Conservation (phyloP, 2,797 vertebrate genomes). For the Danio albolineatus region DNA sequence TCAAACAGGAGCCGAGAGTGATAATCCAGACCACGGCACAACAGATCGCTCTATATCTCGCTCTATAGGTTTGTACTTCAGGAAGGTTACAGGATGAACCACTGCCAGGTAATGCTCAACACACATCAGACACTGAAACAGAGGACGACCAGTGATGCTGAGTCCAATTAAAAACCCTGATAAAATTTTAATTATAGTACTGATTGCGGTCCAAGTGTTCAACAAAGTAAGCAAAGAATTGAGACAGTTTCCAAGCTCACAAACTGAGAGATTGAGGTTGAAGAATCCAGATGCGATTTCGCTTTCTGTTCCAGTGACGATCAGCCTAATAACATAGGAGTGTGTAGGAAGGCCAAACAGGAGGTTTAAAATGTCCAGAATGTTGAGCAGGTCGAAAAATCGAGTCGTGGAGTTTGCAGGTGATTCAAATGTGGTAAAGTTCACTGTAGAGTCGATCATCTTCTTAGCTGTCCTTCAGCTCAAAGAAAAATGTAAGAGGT, state of each 20-base stretch:
- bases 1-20: not conserved
- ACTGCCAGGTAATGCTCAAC: conserved; percentile 29
- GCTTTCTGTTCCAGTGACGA: not conserved
- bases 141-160: not conserved
- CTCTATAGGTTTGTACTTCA: conserved; percentile 25
- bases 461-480: not conserved
- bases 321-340: not conserved
- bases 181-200: no score
- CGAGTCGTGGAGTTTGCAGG: not conserved
- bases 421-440: not conserved
- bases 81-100: conserved; percentile 20
- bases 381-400: not conserved
- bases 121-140: conserved; percentile 4
- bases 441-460: not conserved
- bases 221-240: not conserved
- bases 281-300: not conserved
- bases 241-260: not conserved
- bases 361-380: not conserved
- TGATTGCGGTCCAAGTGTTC: no score
- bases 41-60: conserved; percentile 32
- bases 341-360: conserved; percentile 44
- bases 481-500: no score
- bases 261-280: conserved; percentile 1
- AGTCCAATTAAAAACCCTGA: not conserved
- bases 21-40: not conserved